phyloP scores from a whole-genome alignment of 2,888 invertebrate species.

The Heteromyza rotundicornis region DNA sequence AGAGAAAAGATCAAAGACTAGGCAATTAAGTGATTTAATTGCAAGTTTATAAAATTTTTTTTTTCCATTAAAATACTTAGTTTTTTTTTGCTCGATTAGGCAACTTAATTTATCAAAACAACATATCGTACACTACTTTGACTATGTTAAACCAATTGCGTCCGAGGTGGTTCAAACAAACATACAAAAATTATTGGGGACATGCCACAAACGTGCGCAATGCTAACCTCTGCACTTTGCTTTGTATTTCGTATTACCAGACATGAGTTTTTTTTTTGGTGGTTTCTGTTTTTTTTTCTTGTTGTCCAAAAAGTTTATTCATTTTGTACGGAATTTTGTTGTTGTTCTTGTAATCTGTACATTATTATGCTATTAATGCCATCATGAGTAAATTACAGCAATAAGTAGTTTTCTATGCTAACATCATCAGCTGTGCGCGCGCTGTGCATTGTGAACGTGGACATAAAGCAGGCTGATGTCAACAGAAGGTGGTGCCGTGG shows the following conservation, averaged over 20 bases:
- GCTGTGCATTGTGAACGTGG: background rate
- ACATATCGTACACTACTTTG: too few species aligned
- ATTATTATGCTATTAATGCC: slow-evolving; percentile 20
- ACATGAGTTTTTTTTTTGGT: background rate
- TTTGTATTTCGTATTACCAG: background rate
- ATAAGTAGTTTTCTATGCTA: slow-evolving; percentile 6
- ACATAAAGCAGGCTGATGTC: background rate
- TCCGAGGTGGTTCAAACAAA: too few species aligned
- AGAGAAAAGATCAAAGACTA: too few species aligned
- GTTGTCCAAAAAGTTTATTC: background rate
- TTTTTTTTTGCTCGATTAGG: too few species aligned
- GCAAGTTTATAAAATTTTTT: too few species aligned
- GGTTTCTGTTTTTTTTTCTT: too few species aligned
- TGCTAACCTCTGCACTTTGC: slow-evolving; percentile 15
- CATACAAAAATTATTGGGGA: background rate
- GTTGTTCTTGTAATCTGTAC: slow-evolving; percentile 9
- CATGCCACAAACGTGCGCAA: slow-evolving; percentile 9
- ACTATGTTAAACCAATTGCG: too few species aligned
- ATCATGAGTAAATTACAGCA: slow-evolving; percentile 17
- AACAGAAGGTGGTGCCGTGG: background rate
- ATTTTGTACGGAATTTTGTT: background rate
- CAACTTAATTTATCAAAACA: too few species aligned
- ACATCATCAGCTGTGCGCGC: background rate
- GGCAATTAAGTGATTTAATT: too few species aligned
- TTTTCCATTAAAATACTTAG: too few species aligned